These are phyloP conservation scores for Echiichthys vipera DNA, from an alignment of 2,797 vertebrate species.

Conservation along the genomic window DNA sequence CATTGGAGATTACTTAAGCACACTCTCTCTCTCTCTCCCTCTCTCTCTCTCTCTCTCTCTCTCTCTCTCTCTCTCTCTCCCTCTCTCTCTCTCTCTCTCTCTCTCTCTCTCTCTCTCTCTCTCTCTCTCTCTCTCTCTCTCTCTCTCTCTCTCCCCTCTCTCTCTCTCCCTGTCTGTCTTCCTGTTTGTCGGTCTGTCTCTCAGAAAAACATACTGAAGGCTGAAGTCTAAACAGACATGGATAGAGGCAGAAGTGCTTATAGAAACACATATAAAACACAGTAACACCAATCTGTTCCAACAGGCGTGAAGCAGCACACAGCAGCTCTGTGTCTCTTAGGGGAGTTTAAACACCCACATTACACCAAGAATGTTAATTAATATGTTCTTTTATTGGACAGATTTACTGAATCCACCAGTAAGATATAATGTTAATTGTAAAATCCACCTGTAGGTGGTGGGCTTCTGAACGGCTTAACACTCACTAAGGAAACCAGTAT, in stretches of 20 bases:
- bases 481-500: not conserved
- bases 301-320: conserved; percentile 27
- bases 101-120: no score
- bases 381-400: conserved; percentile 35
- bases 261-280: conserved; percentile 17
- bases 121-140: no score
- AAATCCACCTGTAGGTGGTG: not conserved
- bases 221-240: conserved; percentile 38
- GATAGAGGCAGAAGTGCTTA: conserved; percentile 18
- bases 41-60: no score
- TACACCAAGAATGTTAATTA: conserved; percentile 51
- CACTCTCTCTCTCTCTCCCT: conserved; percentile 18
- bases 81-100: no score
- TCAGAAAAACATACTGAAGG: conserved; percentile 44
- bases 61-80: no score
- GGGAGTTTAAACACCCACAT: conserved; percentile 42
- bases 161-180: no score
- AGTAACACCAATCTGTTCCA: conserved; percentile 36
- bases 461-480: not conserved
- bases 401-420: conserved; percentile 36
- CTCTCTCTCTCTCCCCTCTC: no score
- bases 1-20: conserved; percentile 56
- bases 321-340: conserved; percentile 37
- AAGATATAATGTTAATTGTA: conserved; percentile 7
- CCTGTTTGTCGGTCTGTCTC: no score